phyloP scores from a whole-genome alignment of 2,888 invertebrate species.

The Microctonus hyperodae region DNA sequence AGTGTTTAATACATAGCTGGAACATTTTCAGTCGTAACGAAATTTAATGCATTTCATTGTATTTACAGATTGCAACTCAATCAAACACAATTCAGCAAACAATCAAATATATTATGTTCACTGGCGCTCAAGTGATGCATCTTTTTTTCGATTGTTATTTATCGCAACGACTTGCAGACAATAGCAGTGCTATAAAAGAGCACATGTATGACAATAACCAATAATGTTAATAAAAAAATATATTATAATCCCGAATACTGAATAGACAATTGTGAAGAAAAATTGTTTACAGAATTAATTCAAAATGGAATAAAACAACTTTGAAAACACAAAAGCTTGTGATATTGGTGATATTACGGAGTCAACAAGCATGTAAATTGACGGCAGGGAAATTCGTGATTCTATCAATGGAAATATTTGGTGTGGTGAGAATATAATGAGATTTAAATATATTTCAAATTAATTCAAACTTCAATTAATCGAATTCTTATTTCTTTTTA shows the following conservation, averaged over 20 bases:
- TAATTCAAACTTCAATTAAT: too few relatives aligned
- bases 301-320: conserved; percentile 26
- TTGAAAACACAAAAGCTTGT: conserved; percentile 19
- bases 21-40: neutral
- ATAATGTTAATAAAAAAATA: neutral
- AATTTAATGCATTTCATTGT: too few relatives aligned
- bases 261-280: neutral
- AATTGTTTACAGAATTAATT: neutral
- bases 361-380: conserved; percentile 22
- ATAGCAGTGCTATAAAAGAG: conserved; percentile 14
- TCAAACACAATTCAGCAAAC: neutral
- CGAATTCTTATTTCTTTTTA: neutral
- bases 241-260: too few relatives aligned
- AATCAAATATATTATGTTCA: neutral
- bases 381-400: conserved; percentile 31
- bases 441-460: neutral
- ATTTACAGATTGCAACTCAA: neutral
- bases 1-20: neutral
- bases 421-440: conserved; percentile 21
- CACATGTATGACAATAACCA: neutral
- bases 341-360: conserved; percentile 19
- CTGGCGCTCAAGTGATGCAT: neutral
- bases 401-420: conserved; percentile 27
- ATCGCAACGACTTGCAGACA: conserved; percentile 23
- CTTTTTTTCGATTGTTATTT: conserved; percentile 20